phyloP scores from a whole-genome alignment of 2,797 vertebrate species.

The Scleropages formosus region DNA sequence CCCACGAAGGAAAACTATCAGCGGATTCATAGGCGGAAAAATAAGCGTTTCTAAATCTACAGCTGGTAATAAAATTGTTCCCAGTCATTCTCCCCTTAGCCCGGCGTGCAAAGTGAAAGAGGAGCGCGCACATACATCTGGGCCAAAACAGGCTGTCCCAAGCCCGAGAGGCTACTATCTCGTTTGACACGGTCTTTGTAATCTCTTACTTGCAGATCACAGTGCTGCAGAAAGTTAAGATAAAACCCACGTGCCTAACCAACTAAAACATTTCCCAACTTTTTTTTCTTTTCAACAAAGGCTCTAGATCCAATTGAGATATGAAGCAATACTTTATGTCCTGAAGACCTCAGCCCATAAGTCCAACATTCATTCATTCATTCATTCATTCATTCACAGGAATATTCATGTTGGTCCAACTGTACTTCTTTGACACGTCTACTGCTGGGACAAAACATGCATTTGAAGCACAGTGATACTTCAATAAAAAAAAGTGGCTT shows the following conservation, averaged over 20 bases:
- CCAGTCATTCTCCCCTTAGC: slow-evolving; percentile 19
- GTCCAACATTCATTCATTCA: too few species aligned
- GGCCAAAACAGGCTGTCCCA: neutral
- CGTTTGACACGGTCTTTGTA: slow-evolving; percentile 43
- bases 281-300: slow-evolving; percentile 40
- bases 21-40: neutral
- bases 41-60: slow-evolving; percentile 27
- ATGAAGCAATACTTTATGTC: too few species aligned
- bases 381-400: too few species aligned
- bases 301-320: too few species aligned
- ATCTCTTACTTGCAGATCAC: slow-evolving; percentile 57
- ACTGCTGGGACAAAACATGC: too few species aligned
- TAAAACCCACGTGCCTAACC: slow-evolving; percentile 45
- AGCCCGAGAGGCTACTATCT: slow-evolving; percentile 31
- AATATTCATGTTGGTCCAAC: too few species aligned
- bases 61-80: slow-evolving; percentile 27
- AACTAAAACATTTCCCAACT: slow-evolving; percentile 21
- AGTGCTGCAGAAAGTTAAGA: slow-evolving; percentile 50
- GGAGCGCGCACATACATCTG: slow-evolving; percentile 4
- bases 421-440: too few species aligned
- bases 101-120: neutral
- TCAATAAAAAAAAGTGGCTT: too few species aligned
- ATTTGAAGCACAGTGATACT: too few species aligned
- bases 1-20: neutral
- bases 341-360: too few species aligned